A percentile compares a stretch with the other conserved stretches of the same genome.
Conservation (phyloP, 1,140 invertebrate species). For the Phymastichus coffea region DNA sequence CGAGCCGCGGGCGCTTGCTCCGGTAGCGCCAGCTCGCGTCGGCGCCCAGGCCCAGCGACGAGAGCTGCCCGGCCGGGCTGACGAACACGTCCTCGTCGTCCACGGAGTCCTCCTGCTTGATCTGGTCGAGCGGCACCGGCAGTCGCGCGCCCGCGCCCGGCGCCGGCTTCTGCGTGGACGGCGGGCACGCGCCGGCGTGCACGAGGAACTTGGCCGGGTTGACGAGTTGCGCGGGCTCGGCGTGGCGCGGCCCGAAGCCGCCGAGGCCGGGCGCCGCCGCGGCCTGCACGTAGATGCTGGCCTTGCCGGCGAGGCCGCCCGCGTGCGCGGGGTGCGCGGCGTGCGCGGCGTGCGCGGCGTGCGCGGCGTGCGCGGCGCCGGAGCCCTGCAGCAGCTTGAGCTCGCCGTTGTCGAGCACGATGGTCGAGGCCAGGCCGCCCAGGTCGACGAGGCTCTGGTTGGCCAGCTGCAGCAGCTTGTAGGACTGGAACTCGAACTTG, state of each 20-base stretch:
- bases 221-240: constrained; percentile 40
- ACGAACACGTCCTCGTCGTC: constrained; percentile 73
- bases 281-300: constrained; percentile 55
- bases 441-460: constrained; percentile 64
- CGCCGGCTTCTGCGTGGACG: constrained; percentile 33
- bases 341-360: constrained; percentile 50
- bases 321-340: constrained; percentile 56
- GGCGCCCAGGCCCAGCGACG: constrained; percentile 66
- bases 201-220: constrained; percentile 52
- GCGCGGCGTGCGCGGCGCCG: constrained; percentile 44
- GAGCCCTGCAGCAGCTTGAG: constrained; percentile 65
- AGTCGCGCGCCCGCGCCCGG: constrained; percentile 44
- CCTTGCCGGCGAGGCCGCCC: constrained; percentile 29
- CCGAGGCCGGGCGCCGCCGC: constrained; percentile 44
- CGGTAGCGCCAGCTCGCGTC: constrained; percentile 64
- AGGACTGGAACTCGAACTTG: constrained; percentile 65
- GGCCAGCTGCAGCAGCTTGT: constrained; percentile 58
- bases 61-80: too few relatives aligned
- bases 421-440: constrained; percentile 60
- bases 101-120: constrained; percentile 58
- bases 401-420: constrained; percentile 65
- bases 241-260: constrained; percentile 33
- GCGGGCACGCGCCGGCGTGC: constrained; percentile 40
- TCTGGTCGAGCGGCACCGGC: constrained; percentile 52
- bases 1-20: constrained; percentile 65